phyloP scores from a whole-genome alignment of 2,113 vertebrate species.

The Dromas ardeola region DNA sequence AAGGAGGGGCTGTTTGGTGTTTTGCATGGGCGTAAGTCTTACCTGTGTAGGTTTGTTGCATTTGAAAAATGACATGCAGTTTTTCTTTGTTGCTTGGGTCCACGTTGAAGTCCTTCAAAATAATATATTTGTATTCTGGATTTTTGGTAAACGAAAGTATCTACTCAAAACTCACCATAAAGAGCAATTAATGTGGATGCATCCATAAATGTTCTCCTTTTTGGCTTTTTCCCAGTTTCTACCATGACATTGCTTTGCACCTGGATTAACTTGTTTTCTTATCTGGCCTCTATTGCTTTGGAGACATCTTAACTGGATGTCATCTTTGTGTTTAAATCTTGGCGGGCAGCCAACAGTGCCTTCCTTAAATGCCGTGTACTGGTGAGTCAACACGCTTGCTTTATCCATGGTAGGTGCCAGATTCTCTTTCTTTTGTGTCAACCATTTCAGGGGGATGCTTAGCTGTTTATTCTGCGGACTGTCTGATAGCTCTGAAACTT shows the following conservation, averaged over 20 bases:
- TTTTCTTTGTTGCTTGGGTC: background rate
- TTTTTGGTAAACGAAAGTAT: background rate
- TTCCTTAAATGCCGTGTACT: background rate
- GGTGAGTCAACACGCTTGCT: background rate
- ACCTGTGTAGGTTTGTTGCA: fast-evolving
- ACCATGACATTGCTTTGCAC: background rate
- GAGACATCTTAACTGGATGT: background rate
- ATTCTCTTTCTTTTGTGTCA: background rate
- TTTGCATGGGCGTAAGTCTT: background rate
- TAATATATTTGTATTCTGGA: background rate
- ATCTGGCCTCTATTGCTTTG: background rate
- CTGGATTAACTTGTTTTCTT: slow-evolving; percentile 17
- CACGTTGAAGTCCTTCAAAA: background rate
- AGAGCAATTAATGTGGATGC: background rate
- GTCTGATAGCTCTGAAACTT: background rate
- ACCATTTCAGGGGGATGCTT: background rate
- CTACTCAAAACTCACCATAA: too few species aligned
- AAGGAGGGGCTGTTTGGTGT: background rate
- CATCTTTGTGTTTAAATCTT: background rate
- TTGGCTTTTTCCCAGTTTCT: background rate
- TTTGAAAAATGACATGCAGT: fast-evolving
- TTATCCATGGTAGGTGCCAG: background rate
- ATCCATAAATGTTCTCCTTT: background rate
- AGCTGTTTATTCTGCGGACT: background rate
- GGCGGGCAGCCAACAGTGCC: slow-evolving; percentile 17